Conservation (phyloP, 2,888 invertebrate species). For the Leucophora obtusa region DNA sequence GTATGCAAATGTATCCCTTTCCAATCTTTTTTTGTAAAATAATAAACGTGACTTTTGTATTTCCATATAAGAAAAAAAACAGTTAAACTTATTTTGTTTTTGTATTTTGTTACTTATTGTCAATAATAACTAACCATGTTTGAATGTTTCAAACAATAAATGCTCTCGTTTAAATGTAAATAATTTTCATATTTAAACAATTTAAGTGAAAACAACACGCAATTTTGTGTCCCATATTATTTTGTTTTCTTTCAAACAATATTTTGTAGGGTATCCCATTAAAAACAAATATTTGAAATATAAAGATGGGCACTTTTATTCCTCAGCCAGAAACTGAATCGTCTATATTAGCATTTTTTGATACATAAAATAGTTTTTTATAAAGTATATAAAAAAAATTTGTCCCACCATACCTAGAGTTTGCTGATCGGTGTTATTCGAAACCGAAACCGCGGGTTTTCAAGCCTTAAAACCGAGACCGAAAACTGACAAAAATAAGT, state of each 20-base stretch:
- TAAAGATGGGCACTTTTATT: no score
- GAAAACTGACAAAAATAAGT: no score
- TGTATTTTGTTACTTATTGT: constrained; percentile 12
- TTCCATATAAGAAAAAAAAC: neutral
- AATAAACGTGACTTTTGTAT: constrained; percentile 47
- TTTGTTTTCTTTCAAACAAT: neutral
- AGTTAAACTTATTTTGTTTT: constrained; percentile 20
- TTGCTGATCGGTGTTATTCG: no score
- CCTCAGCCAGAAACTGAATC: no score
- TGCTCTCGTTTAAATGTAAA: constrained; percentile 36
- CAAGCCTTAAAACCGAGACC: no score
- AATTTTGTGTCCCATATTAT: constrained; percentile 36
- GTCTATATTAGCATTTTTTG: no score
- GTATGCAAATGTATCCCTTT: constrained; percentile 30
- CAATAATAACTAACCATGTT: constrained; percentile 46
- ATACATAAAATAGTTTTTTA: no score
- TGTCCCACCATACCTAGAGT: no score
- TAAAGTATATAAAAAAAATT: no score
- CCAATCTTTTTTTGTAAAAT: neutral
- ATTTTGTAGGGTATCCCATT: no score
- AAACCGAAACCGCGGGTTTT: no score
- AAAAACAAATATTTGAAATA: no score
- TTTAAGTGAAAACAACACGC: constrained; percentile 40
- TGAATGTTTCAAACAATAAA: constrained; percentile 1
- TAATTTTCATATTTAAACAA: constrained; percentile 50